Evolutionary conservation across 2,113 vertebrate genomes (phyloP), one percentile per base, ranked within the genome.

Genomic region (Chionomys nivalis): DNA sequence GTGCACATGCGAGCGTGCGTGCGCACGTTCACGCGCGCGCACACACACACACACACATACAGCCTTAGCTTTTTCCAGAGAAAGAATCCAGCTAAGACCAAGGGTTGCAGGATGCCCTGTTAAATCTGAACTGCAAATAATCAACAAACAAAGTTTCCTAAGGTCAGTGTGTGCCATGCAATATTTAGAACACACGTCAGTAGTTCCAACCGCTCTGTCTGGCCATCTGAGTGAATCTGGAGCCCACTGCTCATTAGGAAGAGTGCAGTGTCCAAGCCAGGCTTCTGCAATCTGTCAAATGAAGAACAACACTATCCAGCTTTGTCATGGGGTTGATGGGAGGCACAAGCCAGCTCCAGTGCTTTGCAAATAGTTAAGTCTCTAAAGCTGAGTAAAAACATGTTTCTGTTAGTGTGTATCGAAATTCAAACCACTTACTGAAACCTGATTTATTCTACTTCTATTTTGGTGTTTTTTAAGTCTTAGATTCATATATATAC

Each of bases 51-150:
- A 79, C 44, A 33, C 78, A 36, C 63, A 28, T 24, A 39, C 5
- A 63, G 4, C 0, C 63, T 61, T 10, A 0, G 11, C 4, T 42
- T 55, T 28, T 17, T 73, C 17, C 44, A 87, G 47, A 8, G 72
- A 55, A 68, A 82, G 49, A 92, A 66, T 44, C 89, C 72, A 14
- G 12, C 70, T 87, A 42, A 28, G 89, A 63, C 61, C 44, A 92
- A n/a, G 47, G 10, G 3, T 95, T 90, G 24, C 61, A 87, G 19
- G 23, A 79, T 24, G 36, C 19, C 39, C 55, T 61, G 3, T 93
- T 90, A 82, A 79, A 47, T 92, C 39, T 92, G 70, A 77, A 90
- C 85, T 88, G 76, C 28, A 92, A 52, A 82, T 65, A 87, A 92
- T 24, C 28, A 81, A 44, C 26, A 82, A 49, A 33, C 82, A 70